Evolutionary conservation across 2,888 invertebrate species (phyloP), one percentile per base, ranked within the genome.

Genomic region (Clunio marinus): DNA sequence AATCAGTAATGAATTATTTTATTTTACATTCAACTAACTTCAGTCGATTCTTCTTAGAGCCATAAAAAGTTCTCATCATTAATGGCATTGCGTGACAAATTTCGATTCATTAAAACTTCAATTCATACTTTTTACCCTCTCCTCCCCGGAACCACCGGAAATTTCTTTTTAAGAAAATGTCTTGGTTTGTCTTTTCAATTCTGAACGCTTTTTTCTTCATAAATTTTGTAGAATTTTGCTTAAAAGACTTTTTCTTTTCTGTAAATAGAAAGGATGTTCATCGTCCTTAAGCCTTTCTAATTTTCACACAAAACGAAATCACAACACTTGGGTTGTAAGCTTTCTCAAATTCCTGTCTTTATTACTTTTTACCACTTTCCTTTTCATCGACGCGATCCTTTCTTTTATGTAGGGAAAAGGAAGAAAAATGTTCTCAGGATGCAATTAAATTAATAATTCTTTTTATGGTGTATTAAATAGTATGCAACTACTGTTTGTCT

Each of bases 41-140:
- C n/a, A n/a, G n/a, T n/a, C n/a, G n/a, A n/a, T n/a, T n/a, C n/a
- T n/a, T n/a, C n/a, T n/a, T n/a, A n/a, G n/a, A n/a, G n/a, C n/a
- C n/a, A n/a, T n/a, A n/a, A n/a, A n/a, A n/a, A n/a, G n/a, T n/a
- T n/a, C n/a, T n/a, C n/a, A 51, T 20, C 17, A 13, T 51, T 51
- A 51, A 62, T 62, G 22, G 62, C 63, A 24, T 65, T 65, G 63
- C 63, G 63, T 65, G 63, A 65, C 63, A 65, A 65, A 65, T 65
- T 65, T 35, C 63, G 5, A 51, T 65, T 27, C 45, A 27, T 58
- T 58, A 25, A 32, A 32, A 32, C 10, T 32, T 32, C 5, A 27
- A 45, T 60, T 65, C 63, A 32, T 37, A 17, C 46, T 2, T 58
- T 58, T 46, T 20, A 41, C 27, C 45, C 25, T 63, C 25, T n/a